A percentile compares a stretch with the other conserved stretches of the same genome.
Conservation (phyloP, 1,140 invertebrate species). For the Zophobas morio region DNA sequence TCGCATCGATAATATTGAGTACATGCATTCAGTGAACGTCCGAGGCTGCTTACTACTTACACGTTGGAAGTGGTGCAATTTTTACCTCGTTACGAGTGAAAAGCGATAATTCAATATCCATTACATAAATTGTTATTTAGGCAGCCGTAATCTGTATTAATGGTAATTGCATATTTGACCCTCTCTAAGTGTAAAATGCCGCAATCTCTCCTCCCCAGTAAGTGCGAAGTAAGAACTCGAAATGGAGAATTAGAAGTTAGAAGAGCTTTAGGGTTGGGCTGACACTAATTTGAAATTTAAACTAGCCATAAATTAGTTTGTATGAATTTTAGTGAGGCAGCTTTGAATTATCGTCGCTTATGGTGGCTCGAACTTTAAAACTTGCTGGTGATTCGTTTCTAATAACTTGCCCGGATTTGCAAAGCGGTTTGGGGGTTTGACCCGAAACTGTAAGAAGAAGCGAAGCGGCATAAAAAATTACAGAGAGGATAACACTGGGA, state of each 20-base stretch:
- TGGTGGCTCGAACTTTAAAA: slow-evolving; percentile 44
- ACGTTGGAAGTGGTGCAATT: background rate
- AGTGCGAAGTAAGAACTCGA: slow-evolving; percentile 61
- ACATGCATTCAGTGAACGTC: background rate
- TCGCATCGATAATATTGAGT: slow-evolving; percentile 51
- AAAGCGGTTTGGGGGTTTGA: background rate
- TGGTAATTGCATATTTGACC: slow-evolving; percentile 60
- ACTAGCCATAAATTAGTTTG: slow-evolving; percentile 63
- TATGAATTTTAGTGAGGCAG: slow-evolving; percentile 63
- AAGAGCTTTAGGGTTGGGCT: slow-evolving; percentile 55
- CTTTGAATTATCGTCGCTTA: slow-evolving; percentile 55
- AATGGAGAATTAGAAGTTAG: slow-evolving; percentile 62
- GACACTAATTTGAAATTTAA: slow-evolving; percentile 66
- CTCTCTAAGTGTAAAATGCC: slow-evolving; percentile 57
- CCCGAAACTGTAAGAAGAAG: too few relatives aligned
- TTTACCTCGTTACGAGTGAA: slow-evolving; percentile 8
- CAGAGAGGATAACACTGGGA: too few relatives aligned
- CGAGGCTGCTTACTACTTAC: background rate
- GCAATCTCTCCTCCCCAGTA: slow-evolving; percentile 56
- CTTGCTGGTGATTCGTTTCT: slow-evolving; percentile 12
- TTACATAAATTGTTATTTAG: slow-evolving; percentile 40
- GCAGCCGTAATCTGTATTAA: slow-evolving; percentile 55
- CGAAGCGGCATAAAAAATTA: too few relatives aligned
- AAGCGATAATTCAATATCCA: slow-evolving; percentile 4
- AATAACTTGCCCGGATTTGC: slow-evolving; percentile 22